Conservation (phyloP, 2,888 invertebrate species). For the Heliconius cydno region DNA sequence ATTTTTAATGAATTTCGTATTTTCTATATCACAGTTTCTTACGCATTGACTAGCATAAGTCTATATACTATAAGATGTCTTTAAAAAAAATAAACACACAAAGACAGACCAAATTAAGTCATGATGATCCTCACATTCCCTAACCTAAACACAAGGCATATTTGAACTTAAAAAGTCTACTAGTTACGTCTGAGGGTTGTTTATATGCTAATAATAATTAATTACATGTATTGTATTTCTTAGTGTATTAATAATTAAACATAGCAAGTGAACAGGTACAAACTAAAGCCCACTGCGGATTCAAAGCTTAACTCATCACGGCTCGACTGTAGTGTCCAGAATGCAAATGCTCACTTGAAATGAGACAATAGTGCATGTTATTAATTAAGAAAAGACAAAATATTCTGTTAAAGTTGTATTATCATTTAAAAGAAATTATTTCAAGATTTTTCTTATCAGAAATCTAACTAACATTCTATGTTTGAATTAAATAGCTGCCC, state of each 20-base stretch:
- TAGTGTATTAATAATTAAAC: background rate
- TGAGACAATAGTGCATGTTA: background rate
- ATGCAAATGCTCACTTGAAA: constrained; percentile 5
- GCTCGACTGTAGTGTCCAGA: background rate
- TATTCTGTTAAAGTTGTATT: background rate
- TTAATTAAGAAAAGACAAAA: background rate
- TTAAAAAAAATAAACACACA: too few species aligned
- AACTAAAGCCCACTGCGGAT: background rate
- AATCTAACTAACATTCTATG: background rate
- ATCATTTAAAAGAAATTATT: background rate
- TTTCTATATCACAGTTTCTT: too few species aligned
- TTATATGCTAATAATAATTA: too few species aligned
- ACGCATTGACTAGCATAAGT: too few species aligned
- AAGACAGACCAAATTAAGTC: too few species aligned
- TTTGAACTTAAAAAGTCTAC: too few species aligned
- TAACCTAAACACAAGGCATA: too few species aligned
- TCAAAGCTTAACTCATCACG: constrained; percentile 17
- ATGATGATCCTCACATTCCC: too few species aligned
- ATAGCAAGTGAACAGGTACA: constrained; percentile 1
- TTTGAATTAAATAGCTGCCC: too few species aligned
- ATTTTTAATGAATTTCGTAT: too few species aligned
- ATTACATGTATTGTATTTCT: background rate
- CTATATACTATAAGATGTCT: too few species aligned
- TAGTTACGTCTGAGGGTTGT: too few species aligned
- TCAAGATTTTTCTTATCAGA: background rate